Evolutionary conservation across 2,888 invertebrate species (phyloP).

Genomic region (Eupithecia pulchellata): DNA sequence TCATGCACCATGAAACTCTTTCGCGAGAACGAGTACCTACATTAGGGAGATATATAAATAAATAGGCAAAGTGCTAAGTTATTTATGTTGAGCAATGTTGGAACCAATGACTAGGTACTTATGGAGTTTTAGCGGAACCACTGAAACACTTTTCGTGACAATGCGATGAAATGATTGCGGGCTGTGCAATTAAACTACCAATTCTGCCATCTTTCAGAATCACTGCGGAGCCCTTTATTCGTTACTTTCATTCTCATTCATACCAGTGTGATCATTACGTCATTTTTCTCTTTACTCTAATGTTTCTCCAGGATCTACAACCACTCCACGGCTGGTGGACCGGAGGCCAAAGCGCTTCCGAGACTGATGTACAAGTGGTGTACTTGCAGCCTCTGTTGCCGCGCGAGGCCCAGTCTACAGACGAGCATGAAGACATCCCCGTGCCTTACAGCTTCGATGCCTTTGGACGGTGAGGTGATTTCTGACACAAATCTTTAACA

Average conservation of each 20-base stretch:
- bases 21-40: constrained; percentile 5
- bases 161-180: background rate
- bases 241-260: background rate
- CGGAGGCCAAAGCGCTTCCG: constrained; percentile 53
- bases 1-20: constrained; percentile 6
- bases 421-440: constrained; percentile 71
- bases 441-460: constrained; percentile 86
- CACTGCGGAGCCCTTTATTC: background rate
- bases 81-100: background rate
- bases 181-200: background rate
- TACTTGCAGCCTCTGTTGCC: constrained; percentile 84
- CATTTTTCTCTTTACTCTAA: background rate
- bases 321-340: constrained; percentile 69
- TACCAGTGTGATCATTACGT: background rate
- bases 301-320: constrained; percentile 59
- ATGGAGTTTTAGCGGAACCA: background rate
- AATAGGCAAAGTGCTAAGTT: background rate
- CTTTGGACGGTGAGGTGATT: constrained; percentile 82
- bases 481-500: background rate
- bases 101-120: background rate
- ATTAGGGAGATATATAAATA: background rate
- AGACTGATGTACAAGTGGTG: constrained; percentile 86
- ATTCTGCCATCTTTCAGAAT: background rate
- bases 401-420: constrained; percentile 71
- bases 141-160: background rate